Percentiles rank a stretch among this genome's conserved stretches.
Evolutionary conservation across 2,888 invertebrate species (phyloP).

Genomic region (Caenorhabditis sp.): DNA sequence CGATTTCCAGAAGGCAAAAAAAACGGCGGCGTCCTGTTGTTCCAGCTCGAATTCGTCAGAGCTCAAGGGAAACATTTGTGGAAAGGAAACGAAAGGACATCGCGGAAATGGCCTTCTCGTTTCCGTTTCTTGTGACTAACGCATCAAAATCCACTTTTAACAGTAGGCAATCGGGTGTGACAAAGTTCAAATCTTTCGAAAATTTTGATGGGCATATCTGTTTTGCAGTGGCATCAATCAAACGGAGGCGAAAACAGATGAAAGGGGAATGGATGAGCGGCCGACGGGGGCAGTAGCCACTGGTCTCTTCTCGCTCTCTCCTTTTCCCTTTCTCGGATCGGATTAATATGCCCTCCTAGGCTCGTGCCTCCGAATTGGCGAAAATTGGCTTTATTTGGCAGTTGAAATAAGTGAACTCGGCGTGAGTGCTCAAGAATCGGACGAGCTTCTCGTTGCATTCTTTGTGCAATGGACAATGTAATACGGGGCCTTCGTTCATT

Average conservation of each 20-base stretch:
- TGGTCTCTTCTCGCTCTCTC: neutral
- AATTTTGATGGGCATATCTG: no score
- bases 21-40: no score
- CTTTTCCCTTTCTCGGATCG: neutral
- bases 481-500: conserved; percentile 40
- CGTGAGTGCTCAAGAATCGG: conserved; percentile 3
- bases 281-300: neutral
- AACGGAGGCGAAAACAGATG: neutral
- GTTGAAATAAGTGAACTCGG: conserved; percentile 26
- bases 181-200: conserved; percentile 10
- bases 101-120: neutral
- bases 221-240: no score
- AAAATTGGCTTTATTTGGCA: conserved; percentile 48
- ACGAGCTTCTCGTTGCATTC: conserved; percentile 33
- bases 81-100: neutral
- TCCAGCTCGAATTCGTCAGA: no score
- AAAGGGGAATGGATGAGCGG: neutral
- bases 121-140: neutral
- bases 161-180: neutral
- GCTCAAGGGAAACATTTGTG: neutral
- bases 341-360: conserved; percentile 19
- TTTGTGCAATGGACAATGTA: conserved; percentile 49
- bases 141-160: neutral
- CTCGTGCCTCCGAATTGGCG: neutral
- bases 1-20: conserved; percentile 8